A percentile compares a stretch with the other conserved stretches of the same genome.
Conservation (phyloP, 2,888 invertebrate species). For the Argyresthia albistria region DNA sequence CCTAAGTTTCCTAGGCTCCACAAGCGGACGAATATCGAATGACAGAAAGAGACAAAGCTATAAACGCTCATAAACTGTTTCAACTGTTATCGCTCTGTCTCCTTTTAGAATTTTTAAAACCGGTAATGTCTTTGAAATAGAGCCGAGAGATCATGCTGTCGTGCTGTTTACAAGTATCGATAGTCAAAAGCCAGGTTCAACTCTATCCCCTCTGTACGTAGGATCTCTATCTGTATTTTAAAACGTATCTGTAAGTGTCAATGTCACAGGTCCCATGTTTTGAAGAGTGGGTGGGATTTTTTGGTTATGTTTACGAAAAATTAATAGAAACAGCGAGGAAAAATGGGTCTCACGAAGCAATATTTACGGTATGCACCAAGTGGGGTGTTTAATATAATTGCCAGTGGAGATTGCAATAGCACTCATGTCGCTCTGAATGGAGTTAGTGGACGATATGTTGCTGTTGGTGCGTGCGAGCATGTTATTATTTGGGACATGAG, state of each 20-base stretch:
- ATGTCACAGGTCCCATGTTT: neutral
- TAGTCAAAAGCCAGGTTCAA: no score
- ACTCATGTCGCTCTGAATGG: constrained; percentile 84
- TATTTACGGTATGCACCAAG: constrained; percentile 90
- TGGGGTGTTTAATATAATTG: constrained; percentile 91
- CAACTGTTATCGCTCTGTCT: no score
- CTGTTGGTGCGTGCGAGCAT: constrained; percentile 95
- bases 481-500: constrained; percentile 95
- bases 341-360: constrained; percentile 93
- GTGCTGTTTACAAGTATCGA: no score
- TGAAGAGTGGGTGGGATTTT: neutral
- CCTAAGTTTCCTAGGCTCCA: no score
- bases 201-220: no score
- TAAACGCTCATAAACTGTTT: no score
- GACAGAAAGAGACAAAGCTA: no score
- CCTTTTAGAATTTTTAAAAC: no score
- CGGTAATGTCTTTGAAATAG: no score
- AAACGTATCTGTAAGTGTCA: constrained; percentile 1
- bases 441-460: constrained; percentile 87
- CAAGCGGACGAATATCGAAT: constrained; percentile 1
- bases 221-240: no score
- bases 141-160: no score
- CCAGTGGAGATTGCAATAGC: constrained; percentile 84
- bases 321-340: constrained; percentile 9
- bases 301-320: constrained; percentile 6